These are phyloP conservation scores for Yoshiicerus persimilis DNA, from an alignment of 1,140 invertebrate species.

Conservation along the genomic window DNA sequence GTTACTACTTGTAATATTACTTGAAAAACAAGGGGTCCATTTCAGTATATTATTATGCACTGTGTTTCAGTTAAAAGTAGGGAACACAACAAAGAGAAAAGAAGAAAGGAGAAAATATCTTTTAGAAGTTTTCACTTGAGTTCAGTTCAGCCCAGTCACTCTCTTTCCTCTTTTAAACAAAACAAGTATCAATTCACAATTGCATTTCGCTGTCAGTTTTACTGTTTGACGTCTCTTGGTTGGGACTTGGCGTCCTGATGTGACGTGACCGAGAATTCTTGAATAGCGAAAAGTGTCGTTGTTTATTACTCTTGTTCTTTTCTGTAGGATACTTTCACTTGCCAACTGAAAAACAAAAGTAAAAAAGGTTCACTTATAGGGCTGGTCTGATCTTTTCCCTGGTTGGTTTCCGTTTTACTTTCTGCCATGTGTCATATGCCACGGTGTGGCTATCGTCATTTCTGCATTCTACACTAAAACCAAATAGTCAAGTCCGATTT, in stretches of 20 bases:
- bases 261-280: conserved; percentile 39
- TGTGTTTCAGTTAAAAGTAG: background rate
- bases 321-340: background rate
- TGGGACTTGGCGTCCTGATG: background rate
- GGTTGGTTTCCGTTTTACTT: background rate
- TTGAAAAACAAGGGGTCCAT: too few species aligned
- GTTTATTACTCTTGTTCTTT: conserved; percentile 14
- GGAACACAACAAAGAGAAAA: background rate
- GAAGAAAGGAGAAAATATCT: background rate
- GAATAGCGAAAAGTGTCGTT: conserved; percentile 31
- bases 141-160: background rate
- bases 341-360: background rate
- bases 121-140: background rate
- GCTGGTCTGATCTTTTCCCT: background rate
- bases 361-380: too few species aligned
- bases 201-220: conserved; percentile 14
- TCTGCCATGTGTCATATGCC: background rate
- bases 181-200: conserved; percentile 18
- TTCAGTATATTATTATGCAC: too few species aligned
- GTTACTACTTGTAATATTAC: too few species aligned
- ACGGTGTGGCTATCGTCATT: background rate
- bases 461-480: background rate
- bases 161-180: background rate
- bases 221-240: conserved; percentile 17
- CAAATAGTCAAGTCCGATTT: background rate